phyloP scores from a whole-genome alignment of 2,888 invertebrate species.

The Drosophila picticornis region DNA sequence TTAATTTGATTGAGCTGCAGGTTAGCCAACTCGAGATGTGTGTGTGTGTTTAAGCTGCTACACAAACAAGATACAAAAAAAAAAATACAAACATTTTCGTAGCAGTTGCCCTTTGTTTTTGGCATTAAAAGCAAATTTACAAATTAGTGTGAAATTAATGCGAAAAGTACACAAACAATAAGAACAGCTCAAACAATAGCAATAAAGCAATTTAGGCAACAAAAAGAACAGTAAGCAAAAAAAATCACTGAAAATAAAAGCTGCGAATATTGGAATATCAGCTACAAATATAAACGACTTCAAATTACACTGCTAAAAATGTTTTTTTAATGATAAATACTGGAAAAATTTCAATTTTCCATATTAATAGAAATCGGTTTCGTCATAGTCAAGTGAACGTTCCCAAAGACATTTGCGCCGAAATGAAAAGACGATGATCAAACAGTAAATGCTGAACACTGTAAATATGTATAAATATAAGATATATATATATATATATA shows the following conservation, averaged over 20 bases:
- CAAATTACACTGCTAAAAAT: slow-evolving; percentile 15
- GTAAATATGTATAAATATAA: not conserved
- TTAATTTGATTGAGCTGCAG: slow-evolving; percentile 53
- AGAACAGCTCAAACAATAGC: slow-evolving; percentile 27
- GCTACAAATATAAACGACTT: slow-evolving; percentile 1
- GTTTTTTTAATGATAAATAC: not conserved
- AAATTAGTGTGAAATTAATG: slow-evolving; percentile 77
- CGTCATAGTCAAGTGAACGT: slow-evolving; percentile 15
- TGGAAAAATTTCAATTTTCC: not conserved
- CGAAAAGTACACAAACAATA: slow-evolving; percentile 54
- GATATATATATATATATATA: not conserved
- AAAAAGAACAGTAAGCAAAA: slow-evolving; percentile 23
- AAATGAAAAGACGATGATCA: slow-evolving; percentile 36
- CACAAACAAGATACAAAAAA: not conserved
- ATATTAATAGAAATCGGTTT: not conserved
- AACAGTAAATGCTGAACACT: slow-evolving; percentile 53
- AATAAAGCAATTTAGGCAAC: slow-evolving; percentile 35
- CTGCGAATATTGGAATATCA: slow-evolving; percentile 29
- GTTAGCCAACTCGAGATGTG: slow-evolving; percentile 16
- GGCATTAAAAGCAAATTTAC: slow-evolving; percentile 76
- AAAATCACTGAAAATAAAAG: slow-evolving; percentile 53
- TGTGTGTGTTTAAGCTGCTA: slow-evolving; percentile 4
- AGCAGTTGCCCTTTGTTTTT: slow-evolving; percentile 64
- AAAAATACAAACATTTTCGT: slow-evolving; percentile 33
- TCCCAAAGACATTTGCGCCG: slow-evolving; percentile 16